Base-by-base conservation (phyloP, 2,797 vertebrate genomes). In the Oceanodroma leucorhoa region DNA sequence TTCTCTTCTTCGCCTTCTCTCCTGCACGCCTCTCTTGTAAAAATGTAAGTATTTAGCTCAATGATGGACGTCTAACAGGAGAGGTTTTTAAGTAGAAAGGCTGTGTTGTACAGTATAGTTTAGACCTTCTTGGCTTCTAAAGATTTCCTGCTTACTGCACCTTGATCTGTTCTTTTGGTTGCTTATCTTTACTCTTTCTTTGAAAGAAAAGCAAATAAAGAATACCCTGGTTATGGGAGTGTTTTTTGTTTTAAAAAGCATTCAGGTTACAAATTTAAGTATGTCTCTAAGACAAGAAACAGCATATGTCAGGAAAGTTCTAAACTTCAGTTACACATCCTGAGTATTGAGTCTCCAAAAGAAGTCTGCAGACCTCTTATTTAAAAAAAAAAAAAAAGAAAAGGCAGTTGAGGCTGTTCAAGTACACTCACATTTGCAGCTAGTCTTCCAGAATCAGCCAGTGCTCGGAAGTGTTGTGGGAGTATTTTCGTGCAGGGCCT, bases 1-100 rank as follows among this genome's bases (percentile, higher is more conserved):
- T 97, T 97, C 96, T 97, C 95, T 97, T 97, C 96, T 94, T 94
- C 96, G 94, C 89, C 96, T 96, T 97, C 95, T 97, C 95, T 97
- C 91, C 95, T 97, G 95, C 96, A 94, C 94, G 94, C 96, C 94
- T 96, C 96, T 97, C 93, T 97, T 97, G 91, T 97, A 97, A 97
- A 97, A 96, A 97, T 96, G 96, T 97, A 96, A 97, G 96, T 96
- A 97, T 97, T 96, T 97, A 97, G 96, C 90, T 95, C 66, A 79
- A 94, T 95, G 94, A 78, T 86, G 93, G 92, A 93, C 91, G 5
- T 94, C 82, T 96, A 91, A 91, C 93, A 97, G 95, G 96, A 97
- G 95, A 97, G 95, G 95, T 95, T 96, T 96, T 93, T 82, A 82
- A 93, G 51, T 95, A 95, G 87, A 95, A 96, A 94, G 95, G 89